Evolutionary conservation across 2,888 invertebrate species (phyloP), one percentile per base, ranked within the genome.

Genomic region (Tridacna crocea): DNA sequence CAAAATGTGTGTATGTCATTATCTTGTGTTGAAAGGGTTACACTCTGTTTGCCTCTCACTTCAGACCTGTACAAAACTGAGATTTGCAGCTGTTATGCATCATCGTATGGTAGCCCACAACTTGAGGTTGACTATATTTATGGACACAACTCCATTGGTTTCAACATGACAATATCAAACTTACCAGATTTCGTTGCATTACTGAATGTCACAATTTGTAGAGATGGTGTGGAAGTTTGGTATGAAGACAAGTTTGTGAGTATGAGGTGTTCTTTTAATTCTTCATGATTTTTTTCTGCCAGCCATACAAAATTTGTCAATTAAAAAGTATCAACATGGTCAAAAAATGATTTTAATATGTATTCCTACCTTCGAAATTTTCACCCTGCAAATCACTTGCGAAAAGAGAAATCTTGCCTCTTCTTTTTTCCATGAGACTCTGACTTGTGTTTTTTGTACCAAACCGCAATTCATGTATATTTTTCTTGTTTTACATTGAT

Each of bases 31-130:
- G 36, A 36, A 36, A 36, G 36, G 36, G 36, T 36, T 36, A 36
- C 2, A 36, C 8, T 36, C 8, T 36, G 36, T 36, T n/a, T 36
- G 8, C 36, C 8, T 36, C 13, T 22, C 26, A 13, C n/a, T 68
- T 19, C 68, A 68, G 68, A 68, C 6, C 6, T 47, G 17, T 68
- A 68, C 47, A 17, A 68, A 22, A 68, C 46, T 46, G 68, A 68
- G 22, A 46, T 68, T 19, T 68, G 68, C 68, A 68, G 68, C 27
- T 68, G 68, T 68, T 68, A 68, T n/a, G 19, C 36, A 19, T 46
- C 46, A 8, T 6, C 12, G 15, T 24, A 68, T 47, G 68, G 68
- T n/a, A 47, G 12, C 6, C 68, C 68, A n/a, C 36, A 47, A 6
- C 46, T 68, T 47, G 46, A n/a, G n/a, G 17, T 19, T 19, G 68